Evolutionary conservation across 2,113 vertebrate genomes (phyloP).

Genomic region (Petaurus breviceps): DNA sequence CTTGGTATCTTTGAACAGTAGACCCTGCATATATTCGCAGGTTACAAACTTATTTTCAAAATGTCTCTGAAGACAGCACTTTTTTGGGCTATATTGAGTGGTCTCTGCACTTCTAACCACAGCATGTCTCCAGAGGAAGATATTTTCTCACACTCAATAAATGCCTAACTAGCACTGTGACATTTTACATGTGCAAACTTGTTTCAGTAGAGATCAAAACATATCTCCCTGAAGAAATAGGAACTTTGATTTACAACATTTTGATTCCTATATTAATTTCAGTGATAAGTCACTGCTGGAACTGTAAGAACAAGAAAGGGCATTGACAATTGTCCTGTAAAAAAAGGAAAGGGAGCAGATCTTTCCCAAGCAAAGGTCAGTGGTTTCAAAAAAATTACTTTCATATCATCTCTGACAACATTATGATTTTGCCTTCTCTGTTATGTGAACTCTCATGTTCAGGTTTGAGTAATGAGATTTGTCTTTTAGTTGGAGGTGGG

Average conservation of each 20-base stretch:
- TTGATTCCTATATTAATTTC: conserved; percentile 3
- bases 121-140: neutral
- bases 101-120: neutral
- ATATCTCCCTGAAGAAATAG: conserved; percentile 30
- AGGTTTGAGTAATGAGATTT: neutral
- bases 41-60: neutral
- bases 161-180: conserved; percentile 19
- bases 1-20: neutral
- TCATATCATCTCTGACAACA: neutral
- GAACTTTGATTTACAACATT: conserved; percentile 23
- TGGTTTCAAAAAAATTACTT: neutral
- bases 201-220: no score
- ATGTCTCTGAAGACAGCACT: neutral
- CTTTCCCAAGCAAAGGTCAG: neutral
- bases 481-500: neutral
- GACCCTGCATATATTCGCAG: neutral
- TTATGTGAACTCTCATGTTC: neutral
- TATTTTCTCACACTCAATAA: neutral
- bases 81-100: neutral
- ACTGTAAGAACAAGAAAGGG: neutral
- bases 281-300: neutral
- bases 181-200: conserved; percentile 19
- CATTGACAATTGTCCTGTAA: neutral
- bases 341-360: neutral
- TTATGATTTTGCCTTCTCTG: neutral